Percentiles rank a stretch among this genome's conserved stretches.
These are phyloP conservation scores for Prionace glauca DNA, from an alignment of 2,797 vertebrate genomes.

Conservation along the genomic window DNA sequence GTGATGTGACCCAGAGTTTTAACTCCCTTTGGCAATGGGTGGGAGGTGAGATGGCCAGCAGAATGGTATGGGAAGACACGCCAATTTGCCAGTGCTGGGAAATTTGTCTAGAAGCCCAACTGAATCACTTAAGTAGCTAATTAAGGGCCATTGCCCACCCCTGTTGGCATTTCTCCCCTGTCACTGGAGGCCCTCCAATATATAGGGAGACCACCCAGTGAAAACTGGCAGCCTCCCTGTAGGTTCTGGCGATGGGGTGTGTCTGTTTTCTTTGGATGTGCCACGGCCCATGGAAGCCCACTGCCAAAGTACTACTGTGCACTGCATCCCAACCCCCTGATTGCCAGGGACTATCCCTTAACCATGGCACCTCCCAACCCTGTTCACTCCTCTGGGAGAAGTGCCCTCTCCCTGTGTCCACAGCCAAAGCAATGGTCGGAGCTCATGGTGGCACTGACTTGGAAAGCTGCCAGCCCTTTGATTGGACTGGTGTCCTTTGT, in stretches of 20 bases:
- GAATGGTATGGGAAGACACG: not conserved
- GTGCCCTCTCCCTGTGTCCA: not conserved
- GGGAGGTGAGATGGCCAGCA: not conserved
- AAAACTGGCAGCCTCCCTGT: not conserved
- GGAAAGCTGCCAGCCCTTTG: no score
- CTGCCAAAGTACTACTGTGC: no score
- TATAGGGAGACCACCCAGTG: no score
- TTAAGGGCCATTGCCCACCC: not conserved
- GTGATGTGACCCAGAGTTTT: not conserved
- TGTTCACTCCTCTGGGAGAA: not conserved
- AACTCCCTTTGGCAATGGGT: no score
- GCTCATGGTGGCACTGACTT: not conserved
- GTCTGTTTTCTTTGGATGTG: no score
- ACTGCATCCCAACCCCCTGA: not conserved
- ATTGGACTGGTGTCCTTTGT: not conserved
- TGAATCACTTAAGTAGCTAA: not conserved
- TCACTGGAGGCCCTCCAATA: not conserved
- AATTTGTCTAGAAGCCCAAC: not conserved
- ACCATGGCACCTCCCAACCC: not conserved
- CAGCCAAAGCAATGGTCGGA: not conserved
- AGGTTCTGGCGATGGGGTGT: no score
- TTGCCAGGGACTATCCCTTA: not conserved
- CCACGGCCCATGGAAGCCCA: not conserved
- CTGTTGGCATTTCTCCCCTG: not conserved
- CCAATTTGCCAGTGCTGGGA: not conserved